Evolutionary conservation across 92 coral and sea anemone genomes (phyloP), one percentile per base, ranked within the genome.

Genomic region (Isaurus tuberculatus): DNA sequence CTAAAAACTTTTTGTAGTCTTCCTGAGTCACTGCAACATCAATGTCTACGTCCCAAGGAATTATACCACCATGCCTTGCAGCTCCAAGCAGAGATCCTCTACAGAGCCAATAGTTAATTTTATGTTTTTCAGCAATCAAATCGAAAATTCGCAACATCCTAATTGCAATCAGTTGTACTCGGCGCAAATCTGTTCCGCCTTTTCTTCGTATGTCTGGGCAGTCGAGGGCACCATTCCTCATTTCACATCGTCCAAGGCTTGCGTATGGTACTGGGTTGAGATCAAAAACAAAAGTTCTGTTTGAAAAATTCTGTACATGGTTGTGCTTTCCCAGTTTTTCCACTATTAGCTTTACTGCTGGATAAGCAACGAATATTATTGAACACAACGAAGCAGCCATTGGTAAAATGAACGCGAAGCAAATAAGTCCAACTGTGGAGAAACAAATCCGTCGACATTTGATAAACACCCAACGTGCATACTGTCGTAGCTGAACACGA

Each of bases 11-110:
- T 42, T 87, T 75, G 67, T 88, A 93, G 60, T 93, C 94, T 8
- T 74, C 81, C 53, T 81, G 71, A 44, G 94, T 81, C 36, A 93
- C 83, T 42, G 85, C 82, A 63, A 93, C 79, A 34, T 93, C 97
- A 9, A 65, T 67, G 55, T 93, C 94, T 7, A 67, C 25, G n/a
- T 93, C 97, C 97, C 97, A 93, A 61, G 97, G 97, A 49, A 93
- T 80, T 25, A 88, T 86, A 19, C 97, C 97, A 9, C 42, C 60
- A 46, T 93, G 97, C 82, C 94, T 85, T 5, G 94, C 92, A 28
- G 97, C 94, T 6, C 94, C 97, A 2, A 93, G 89, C 0, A 93
- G 86, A 30, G 97, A 86, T 17, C 91, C 97, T 0, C 83, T 71
- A 9, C 86, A 75, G 3, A 93, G 66, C 97, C 97, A 93, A 73